Evolutionary conservation across 2,888 invertebrate species (phyloP).

Genomic region (Autographa pulchrina): DNA sequence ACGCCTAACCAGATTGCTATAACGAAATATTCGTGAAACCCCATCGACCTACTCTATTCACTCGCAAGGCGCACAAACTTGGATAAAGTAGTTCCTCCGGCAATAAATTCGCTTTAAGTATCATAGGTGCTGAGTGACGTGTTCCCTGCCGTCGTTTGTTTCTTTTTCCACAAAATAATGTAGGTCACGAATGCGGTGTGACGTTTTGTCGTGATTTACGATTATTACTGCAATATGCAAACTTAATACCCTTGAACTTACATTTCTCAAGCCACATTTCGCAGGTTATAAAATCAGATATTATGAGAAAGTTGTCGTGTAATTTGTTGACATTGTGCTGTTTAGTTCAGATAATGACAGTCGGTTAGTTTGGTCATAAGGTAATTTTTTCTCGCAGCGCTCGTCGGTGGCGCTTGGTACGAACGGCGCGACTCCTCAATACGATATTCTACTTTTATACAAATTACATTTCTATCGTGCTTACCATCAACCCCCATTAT

Average conservation of each 20-base stretch:
- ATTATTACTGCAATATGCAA: slow-evolving; percentile 47
- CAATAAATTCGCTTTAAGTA: slow-evolving; percentile 77
- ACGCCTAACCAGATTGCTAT: slow-evolving; percentile 87
- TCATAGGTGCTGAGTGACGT: slow-evolving; percentile 77
- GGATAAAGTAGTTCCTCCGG: slow-evolving; percentile 68
- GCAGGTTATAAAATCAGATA: slow-evolving; percentile 68
- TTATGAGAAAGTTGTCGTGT: slow-evolving; percentile 72
- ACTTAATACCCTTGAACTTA: slow-evolving; percentile 65
- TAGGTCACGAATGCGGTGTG: slow-evolving; percentile 69
- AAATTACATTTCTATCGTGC: slow-evolving; percentile 89
- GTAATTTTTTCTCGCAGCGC: slow-evolving; percentile 81
- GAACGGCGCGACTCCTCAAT: slow-evolving; percentile 75
- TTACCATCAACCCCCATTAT: slow-evolving; percentile 86
- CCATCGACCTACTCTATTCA: slow-evolving; percentile 77
- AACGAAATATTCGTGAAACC: slow-evolving; percentile 85
- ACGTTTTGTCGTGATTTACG: slow-evolving; percentile 62
- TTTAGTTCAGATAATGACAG: slow-evolving; percentile 70
- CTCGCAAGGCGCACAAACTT: slow-evolving; percentile 70
- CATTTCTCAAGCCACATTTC: slow-evolving; percentile 64
- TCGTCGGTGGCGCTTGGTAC: slow-evolving; percentile 82
- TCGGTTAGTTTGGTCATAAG: slow-evolving; percentile 79
- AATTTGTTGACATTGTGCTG: slow-evolving; percentile 67
- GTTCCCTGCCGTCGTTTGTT: slow-evolving; percentile 69
- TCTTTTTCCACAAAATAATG: slow-evolving; percentile 64
- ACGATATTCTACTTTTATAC: slow-evolving; percentile 84